Conservation (phyloP, 2,797 vertebrate species). For the Myotis findleyi region DNA sequence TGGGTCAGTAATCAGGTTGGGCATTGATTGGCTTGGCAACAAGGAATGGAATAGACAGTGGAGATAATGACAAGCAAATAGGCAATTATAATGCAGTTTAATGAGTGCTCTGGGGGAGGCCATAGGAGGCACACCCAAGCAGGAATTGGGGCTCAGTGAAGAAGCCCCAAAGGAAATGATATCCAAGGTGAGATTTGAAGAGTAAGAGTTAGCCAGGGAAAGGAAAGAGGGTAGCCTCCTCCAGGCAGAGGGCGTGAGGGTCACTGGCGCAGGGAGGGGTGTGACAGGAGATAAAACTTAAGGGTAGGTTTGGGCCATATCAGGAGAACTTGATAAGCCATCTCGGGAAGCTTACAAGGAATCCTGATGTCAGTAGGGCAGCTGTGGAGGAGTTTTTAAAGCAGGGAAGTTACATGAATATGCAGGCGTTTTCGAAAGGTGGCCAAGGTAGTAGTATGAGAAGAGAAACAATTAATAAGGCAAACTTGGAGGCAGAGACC, state of each 20-base stretch:
- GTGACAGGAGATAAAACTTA: not conserved
- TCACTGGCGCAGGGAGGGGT: not conserved
- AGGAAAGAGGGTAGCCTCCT: not conserved
- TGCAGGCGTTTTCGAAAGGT: not conserved
- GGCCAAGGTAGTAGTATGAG: not conserved
- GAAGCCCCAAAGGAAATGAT: not conserved
- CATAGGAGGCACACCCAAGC: too few relatives aligned
- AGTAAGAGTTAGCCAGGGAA: not conserved
- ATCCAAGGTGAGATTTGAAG: not conserved
- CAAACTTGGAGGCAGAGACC: not conserved
- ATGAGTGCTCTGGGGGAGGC: not conserved
- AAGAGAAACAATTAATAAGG: not conserved
- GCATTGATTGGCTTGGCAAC: not conserved
- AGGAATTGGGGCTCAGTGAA: not conserved
- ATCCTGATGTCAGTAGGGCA: not conserved
- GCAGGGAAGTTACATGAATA: not conserved
- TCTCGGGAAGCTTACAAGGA: not conserved
- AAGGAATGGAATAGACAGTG: not conserved
- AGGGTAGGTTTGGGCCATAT: not conserved
- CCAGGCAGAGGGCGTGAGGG: not conserved
- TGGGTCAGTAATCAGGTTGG: not conserved
- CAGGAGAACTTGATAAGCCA: not conserved
- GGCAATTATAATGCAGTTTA: not conserved
- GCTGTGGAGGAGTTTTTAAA: not conserved
- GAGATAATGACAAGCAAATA: not conserved